phyloP scores from a whole-genome alignment of 2,113 vertebrate species.

The Chaetura pelagica region DNA sequence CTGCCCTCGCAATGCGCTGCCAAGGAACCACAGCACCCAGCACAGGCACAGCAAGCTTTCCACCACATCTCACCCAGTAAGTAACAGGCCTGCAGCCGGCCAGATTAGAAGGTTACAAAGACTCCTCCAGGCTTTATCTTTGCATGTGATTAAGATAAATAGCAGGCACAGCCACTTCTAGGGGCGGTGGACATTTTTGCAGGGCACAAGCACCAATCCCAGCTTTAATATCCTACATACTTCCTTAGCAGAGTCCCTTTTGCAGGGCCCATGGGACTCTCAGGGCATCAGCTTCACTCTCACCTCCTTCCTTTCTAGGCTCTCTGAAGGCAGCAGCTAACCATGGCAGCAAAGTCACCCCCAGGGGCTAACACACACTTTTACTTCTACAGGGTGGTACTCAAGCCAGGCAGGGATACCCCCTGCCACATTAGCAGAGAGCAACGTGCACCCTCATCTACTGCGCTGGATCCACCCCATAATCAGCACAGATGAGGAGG shows the following conservation, averaged over 20 bases:
- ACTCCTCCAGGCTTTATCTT: neutral
- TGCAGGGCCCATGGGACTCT: neutral
- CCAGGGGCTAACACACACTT: rapidly evolving
- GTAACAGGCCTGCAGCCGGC: rapidly evolving
- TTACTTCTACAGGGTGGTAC: neutral
- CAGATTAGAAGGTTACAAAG: neutral
- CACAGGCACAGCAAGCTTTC: neutral
- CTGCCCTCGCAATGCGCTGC: rapidly evolving
- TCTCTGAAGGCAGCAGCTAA: neutral
- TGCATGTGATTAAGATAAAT: neutral
- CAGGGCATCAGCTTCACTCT: neutral
- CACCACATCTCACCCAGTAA: neutral
- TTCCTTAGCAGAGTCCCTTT: neutral
- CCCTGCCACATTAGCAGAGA: neutral
- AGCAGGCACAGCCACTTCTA: neutral
- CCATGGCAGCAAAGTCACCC: neutral
- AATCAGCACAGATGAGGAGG: neutral
- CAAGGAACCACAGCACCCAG: neutral
- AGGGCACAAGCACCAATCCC: neutral
- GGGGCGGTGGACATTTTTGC: neutral
- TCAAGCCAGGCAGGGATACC: rapidly evolving
- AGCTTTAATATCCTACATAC: neutral
- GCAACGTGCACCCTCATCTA: neutral
- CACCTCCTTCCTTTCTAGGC: neutral
- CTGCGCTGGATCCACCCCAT: neutral